A percentile compares a stretch with the other conserved stretches of the same genome.
These are phyloP conservation scores for Crocuta crocuta DNA, from an alignment of 2,113 vertebrate genomes.

Conservation along the genomic window DNA sequence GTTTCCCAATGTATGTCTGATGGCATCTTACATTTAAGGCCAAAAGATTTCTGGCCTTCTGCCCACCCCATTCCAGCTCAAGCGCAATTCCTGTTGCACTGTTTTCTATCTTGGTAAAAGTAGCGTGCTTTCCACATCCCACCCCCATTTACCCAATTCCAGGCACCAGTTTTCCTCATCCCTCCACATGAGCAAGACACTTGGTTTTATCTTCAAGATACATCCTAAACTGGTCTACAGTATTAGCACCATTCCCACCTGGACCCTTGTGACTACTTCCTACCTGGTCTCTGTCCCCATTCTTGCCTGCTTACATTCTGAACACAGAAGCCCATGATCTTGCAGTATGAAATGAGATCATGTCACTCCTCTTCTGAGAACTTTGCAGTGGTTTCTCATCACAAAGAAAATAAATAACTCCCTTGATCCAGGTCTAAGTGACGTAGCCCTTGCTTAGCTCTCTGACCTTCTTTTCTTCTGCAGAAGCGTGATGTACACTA, in stretches of 20 bases:
- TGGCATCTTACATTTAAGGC: background rate
- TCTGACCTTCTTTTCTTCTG: background rate
- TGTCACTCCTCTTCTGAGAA: background rate
- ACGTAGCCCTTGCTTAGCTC: background rate
- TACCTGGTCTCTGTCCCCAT: background rate
- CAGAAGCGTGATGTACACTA: background rate
- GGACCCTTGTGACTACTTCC: background rate
- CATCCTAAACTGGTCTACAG: background rate
- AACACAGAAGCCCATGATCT: background rate
- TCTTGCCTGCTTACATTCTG: background rate
- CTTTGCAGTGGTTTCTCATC: background rate
- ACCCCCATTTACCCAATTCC: background rate
- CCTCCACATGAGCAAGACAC: background rate
- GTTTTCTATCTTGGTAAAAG: conserved; percentile 15
- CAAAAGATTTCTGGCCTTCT: background rate
- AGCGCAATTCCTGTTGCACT: background rate
- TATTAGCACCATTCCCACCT: background rate
- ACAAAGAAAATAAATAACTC: background rate
- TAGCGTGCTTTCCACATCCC: background rate
- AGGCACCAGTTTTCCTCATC: background rate
- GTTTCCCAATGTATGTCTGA: background rate
- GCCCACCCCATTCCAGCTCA: background rate
- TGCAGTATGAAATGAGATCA: background rate
- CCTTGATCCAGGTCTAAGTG: background rate
- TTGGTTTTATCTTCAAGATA: conserved; percentile 10